Evolutionary conservation across 2,113 vertebrate genomes (phyloP), one percentile per base, ranked within the genome.

Genomic region (Ursus arctos): DNA sequence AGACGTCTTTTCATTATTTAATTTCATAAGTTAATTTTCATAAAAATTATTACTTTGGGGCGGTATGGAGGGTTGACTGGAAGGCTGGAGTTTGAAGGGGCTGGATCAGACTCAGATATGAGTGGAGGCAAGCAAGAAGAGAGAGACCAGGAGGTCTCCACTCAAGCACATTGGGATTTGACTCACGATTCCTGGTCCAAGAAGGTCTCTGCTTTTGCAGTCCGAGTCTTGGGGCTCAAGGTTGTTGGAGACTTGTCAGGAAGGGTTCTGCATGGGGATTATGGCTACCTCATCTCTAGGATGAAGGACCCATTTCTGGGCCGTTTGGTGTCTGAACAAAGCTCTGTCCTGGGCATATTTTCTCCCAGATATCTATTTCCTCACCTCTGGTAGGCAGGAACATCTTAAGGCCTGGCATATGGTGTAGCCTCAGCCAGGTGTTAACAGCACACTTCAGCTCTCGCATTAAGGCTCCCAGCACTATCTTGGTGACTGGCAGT

Each of bases 1-100:
- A 65, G 67, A 82, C 76, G 40, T 22, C 36, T 88, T 93, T 63
- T 94, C 26, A 40, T 77, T 10, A 87, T 61, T 94, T 94, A 65
- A 65, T 51, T 71, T 86, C 51, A 24, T 61, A 63, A 16, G 28
- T 87, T 61, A 76, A 76, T 83, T 61, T 94, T 91, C 57, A 57
- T 82, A 53, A 91, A 94, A 57, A 87, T 91, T 7, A 76, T 71
- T 33, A 11, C 36, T 47, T 88, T 79, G n/a, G 59, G 10, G 55
- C 74, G 18, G 2, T 21, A 24, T 79, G 36, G 31, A 79, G 13
- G 76, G 4, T 94, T 7, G 22, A 40, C 61, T 49, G 12, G 18
- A 49, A 82, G 40, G 59, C 21, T 40, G 19, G 55, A 26, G n/a
- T 72, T 88, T 94, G 53, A 87, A 51, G 15, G 22, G 8, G 13